A percentile compares a stretch with the other conserved stretches of the same genome.
These are phyloP conservation scores for Caenorhabditis brenneri DNA, from an alignment of 1,140 invertebrate species.

Conservation along the genomic window DNA sequence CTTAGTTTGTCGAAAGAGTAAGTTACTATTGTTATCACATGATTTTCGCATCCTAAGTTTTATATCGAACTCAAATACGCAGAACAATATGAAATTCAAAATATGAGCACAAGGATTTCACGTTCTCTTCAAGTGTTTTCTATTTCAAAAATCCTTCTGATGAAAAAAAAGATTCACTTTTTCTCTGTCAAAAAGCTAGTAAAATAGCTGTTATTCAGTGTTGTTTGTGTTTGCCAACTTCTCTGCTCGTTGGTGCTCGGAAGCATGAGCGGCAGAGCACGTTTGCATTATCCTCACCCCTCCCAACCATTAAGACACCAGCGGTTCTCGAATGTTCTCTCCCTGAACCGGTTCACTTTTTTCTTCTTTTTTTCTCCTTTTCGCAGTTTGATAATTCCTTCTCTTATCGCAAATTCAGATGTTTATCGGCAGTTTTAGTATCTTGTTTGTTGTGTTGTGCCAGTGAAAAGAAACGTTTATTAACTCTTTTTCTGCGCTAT, in stretches of 20 bases:
- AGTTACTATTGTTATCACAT: not conserved
- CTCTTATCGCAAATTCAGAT: not conserved
- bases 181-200: too few species aligned
- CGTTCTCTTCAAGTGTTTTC: not conserved
- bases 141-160: too few species aligned
- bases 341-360: not conserved
- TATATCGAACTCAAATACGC: not conserved
- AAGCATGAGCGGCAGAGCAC: not conserved
- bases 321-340: constrained; percentile 7
- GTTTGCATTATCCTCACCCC: not conserved
- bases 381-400: not conserved
- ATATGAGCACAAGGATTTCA: not conserved
- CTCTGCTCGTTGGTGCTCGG: constrained; percentile 18
- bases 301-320: not conserved
- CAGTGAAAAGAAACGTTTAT: too few species aligned
- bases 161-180: too few species aligned
- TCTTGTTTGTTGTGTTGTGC: not conserved
- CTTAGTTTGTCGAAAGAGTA: constrained; percentile 8
- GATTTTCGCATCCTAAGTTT: not conserved
- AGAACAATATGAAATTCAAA: not conserved
- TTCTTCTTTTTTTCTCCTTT: not conserved
- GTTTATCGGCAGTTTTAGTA: not conserved
- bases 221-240: constrained; percentile 9
- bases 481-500: too few species aligned
- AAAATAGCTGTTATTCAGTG: not conserved